A percentile compares a stretch with the other conserved stretches of the same genome.
Evolutionary conservation across 2,113 vertebrate species (phyloP).

Genomic region (Atherinomorus stipes): DNA sequence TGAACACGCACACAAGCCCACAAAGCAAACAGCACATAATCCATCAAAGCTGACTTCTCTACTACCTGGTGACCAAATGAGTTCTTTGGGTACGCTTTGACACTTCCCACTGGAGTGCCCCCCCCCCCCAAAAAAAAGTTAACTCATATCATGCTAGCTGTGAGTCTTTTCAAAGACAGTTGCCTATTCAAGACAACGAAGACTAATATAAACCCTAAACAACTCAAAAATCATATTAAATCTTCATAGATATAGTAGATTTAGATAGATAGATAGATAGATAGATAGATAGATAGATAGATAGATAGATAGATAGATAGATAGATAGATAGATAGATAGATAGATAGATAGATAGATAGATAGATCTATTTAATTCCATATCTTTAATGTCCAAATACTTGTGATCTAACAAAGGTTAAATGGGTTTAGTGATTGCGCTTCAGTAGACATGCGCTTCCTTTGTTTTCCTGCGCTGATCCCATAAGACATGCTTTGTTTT

Average conservation of each 20-base stretch:
- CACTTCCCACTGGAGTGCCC: constrained; percentile 28
- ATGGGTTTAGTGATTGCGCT: constrained; percentile 36
- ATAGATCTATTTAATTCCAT: constrained; percentile 43
- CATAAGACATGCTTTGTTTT: constrained; percentile 1
- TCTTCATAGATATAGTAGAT: no score
- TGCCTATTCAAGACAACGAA: no score
- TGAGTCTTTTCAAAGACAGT: constrained; percentile 33
- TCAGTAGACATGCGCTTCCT: constrained; percentile 15
- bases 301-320: constrained; percentile 14
- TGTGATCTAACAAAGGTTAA: constrained; percentile 56
- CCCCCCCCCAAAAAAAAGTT: constrained; percentile 15
- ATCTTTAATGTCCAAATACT: constrained; percentile 51
- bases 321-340: constrained; percentile 22
- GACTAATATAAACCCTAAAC: not conserved
- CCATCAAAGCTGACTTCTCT: constrained; percentile 66
- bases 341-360: not conserved
- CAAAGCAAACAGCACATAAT: constrained; percentile 49
- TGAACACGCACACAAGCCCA: constrained; percentile 18
- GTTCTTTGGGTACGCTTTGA: constrained; percentile 28
- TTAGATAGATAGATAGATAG: not conserved
- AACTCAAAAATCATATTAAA: no score
- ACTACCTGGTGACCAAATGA: constrained; percentile 43
- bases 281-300: not conserved
- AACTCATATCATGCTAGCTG: constrained; percentile 16
- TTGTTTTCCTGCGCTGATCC: constrained; percentile 27